These are phyloP conservation scores for Neolamprologus sp. DNA, from an alignment of 2,113 vertebrate species.

Conservation along the genomic window DNA sequence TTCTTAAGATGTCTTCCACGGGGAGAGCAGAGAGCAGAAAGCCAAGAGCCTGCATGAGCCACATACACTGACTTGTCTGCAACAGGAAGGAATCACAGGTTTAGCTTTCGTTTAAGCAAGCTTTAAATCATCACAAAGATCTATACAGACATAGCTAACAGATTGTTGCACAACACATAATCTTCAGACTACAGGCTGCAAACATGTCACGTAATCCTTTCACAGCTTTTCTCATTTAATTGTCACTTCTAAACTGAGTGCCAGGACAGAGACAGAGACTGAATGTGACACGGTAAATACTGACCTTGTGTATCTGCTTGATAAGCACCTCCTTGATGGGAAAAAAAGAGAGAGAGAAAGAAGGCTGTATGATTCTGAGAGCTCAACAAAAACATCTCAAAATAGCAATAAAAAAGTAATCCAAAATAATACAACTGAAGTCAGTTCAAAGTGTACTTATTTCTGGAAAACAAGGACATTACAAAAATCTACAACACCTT, in stretches of 20 bases:
- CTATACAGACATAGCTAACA: not conserved
- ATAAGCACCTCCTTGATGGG: constrained; percentile 88
- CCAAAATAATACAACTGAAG: not conserved
- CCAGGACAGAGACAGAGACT: not conserved
- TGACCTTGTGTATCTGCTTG: constrained; percentile 99
- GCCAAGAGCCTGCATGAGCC: constrained; percentile 98
- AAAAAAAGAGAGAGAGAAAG: not conserved
- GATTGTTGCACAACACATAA: not conserved
- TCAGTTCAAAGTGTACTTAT: constrained; percentile 7
- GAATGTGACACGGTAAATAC: constrained; percentile 9
- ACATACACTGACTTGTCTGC: constrained; percentile 99
- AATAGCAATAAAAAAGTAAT: not conserved
- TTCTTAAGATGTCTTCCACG: constrained; percentile 95
- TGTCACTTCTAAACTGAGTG: not conserved
- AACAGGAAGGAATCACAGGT: not conserved
- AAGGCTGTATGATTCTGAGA: not conserved
- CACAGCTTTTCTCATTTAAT: not conserved
- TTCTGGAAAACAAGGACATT: not conserved
- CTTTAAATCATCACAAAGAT: not conserved
- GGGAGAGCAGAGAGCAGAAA: constrained; percentile 96
- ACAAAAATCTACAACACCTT: not conserved
- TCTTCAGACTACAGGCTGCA: not conserved
- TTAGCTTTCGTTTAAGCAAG: not conserved
- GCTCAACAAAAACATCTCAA: not conserved
- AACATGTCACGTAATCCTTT: not conserved